Conservation (phyloP, 2,888 invertebrate genomes). For the Ochropleura plecta region DNA sequence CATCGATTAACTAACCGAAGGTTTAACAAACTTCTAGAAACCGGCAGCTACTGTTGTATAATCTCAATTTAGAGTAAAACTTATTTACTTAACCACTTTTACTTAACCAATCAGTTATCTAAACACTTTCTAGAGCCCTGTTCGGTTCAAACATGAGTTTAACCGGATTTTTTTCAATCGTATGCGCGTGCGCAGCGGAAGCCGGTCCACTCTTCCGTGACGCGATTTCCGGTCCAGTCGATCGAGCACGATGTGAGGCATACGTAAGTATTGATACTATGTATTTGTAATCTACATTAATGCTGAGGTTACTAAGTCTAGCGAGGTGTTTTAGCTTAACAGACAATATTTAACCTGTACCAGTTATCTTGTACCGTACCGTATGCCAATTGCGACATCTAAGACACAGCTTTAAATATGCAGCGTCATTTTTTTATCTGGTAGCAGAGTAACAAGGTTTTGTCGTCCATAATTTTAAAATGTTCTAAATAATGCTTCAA, state of each 20-base stretch:
- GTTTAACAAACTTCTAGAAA: background rate
- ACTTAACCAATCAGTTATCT: constrained; percentile 57
- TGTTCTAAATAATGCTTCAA: too few relatives aligned
- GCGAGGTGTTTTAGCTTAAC: background rate
- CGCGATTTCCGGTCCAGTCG: constrained; percentile 61
- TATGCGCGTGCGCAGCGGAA: constrained; percentile 68
- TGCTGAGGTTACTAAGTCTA: background rate
- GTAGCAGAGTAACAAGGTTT: too few relatives aligned
- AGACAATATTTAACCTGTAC: background rate
- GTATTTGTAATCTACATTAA: constrained; percentile 38
- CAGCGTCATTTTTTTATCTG: too few relatives aligned
- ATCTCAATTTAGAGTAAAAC: constrained; percentile 29
- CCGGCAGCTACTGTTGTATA: constrained; percentile 8
- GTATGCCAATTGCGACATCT: too few relatives aligned
- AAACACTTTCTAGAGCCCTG: constrained; percentile 61
- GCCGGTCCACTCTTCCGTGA: constrained; percentile 63
- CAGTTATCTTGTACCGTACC: background rate
- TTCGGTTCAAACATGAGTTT: constrained; percentile 47
- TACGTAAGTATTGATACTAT: constrained; percentile 57
- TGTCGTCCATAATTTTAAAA: too few relatives aligned
- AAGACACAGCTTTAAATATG: too few relatives aligned
- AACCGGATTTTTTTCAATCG: constrained; percentile 56
- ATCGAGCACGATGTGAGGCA: constrained; percentile 60
- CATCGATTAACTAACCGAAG: background rate
- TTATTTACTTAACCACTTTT: constrained; percentile 52